Conservation (phyloP, 2,113 vertebrate genomes). For the Platysteira castanea region DNA sequence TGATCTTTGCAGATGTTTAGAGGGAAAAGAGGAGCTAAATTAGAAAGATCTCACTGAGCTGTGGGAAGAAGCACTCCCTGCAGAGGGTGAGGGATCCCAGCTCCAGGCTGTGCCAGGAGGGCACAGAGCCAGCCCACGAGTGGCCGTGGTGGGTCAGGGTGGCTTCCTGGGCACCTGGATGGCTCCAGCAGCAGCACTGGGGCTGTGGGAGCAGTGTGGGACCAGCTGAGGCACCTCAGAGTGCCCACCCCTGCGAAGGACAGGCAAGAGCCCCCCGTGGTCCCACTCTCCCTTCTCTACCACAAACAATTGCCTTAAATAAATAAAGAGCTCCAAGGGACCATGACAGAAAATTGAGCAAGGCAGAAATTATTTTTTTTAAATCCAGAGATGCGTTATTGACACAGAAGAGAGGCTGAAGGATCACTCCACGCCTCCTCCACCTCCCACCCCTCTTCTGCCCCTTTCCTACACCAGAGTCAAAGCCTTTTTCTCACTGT, state of each 20-base stretch:
- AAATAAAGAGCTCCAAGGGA: not conserved
- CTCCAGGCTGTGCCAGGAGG: not conserved
- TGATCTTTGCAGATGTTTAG: conserved; percentile 33
- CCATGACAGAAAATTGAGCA: not conserved
- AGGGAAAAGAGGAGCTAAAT: not conserved
- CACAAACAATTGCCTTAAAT: not conserved
- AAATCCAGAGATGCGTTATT: not conserved
- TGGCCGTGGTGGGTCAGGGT: not conserved
- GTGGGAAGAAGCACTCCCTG: not conserved
- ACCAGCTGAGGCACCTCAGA: not conserved
- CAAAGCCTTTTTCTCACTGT: not conserved
- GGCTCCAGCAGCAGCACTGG: fast-evolving
- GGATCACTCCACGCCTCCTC: fast-evolving
- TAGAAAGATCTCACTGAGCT: not conserved
- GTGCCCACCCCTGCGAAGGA: not conserved
- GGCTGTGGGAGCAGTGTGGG: not conserved
- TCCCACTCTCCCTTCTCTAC: not conserved
- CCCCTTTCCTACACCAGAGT: not conserved
- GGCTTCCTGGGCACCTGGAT: not conserved
- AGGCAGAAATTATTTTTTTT: not conserved
- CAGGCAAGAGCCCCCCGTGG: fast-evolving
- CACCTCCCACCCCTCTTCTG: not conserved
- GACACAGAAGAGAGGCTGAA: not conserved
- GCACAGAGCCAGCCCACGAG: not conserved
- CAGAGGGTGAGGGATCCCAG: not conserved